Base-by-base conservation (phyloP, 2,888 invertebrate genomes). In the Palloptera scutellata region DNA sequence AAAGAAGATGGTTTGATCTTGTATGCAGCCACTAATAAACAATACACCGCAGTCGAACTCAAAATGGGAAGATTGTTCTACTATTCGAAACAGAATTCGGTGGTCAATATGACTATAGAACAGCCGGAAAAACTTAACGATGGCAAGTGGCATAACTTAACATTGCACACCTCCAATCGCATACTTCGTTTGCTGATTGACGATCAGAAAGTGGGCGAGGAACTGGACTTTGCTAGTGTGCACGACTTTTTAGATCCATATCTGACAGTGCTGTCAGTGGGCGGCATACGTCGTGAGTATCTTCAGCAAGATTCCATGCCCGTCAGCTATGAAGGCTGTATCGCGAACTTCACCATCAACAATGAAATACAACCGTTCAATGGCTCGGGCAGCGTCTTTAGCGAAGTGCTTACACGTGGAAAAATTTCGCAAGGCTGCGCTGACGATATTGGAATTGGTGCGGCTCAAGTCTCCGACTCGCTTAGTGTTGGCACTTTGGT, bases 211-310 rank as follows among this genome's bases (percentile, higher is more conserved):
- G 88, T 92, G 1, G 95, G 95, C 0, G 95, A 96, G 79, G 95
- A 95, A 81, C 86, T 96, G 5, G 95, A 96, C 79, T 88, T 92
- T 0, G 92, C 91, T 13, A 92, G 94, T 3, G 92, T 95, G 0
- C 97, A 97, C 80, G 95, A 96, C 81, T 96, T 96, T 80, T 87
- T 96, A 45, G 96, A 96, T 84, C 95, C 97, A 0, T 95, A 96
- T 79, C 86, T 97, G 61, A 93, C 93, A 0, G 88, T 90, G 5
- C 84, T 97, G 64, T 91, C 92, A 2, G 84, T 97, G 52, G 97
- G 97, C 52, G 95, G 94, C 10, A 89, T 90, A 0, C 88, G 89
- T 77, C 84, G 88, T 19, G 90, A 90, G 75, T 87, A 88, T 76
- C 61, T 70, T 20, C 83, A 87, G 66, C 86, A 83, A 8, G 87